Evolutionary conservation across 2,113 vertebrate genomes (phyloP).

Genomic region (Lethenteron reissneri): DNA sequence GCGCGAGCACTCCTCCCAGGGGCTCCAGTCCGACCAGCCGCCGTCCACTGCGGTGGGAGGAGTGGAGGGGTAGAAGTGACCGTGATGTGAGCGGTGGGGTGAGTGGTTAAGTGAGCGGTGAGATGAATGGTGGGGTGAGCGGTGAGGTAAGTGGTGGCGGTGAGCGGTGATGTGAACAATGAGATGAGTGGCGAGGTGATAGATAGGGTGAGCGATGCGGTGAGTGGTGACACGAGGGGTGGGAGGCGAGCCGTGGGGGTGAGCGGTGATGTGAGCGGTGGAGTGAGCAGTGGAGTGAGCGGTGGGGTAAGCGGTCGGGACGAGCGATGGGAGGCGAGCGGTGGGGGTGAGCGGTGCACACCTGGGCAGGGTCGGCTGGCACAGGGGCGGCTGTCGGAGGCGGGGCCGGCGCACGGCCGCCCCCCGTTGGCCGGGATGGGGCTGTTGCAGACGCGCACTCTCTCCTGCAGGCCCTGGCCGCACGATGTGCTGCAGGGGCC

Average conservation of each 20-base stretch:
- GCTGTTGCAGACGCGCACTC: constrained; percentile 47
- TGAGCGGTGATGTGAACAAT: too few relatives aligned
- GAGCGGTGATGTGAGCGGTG: neutral
- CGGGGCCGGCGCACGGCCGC: constrained; percentile 30
- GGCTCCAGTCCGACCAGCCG: constrained; percentile 65
- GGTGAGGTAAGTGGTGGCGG: too few relatives aligned
- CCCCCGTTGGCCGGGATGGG: constrained; percentile 70
- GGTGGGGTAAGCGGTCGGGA: neutral
- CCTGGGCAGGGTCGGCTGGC: constrained; percentile 59
- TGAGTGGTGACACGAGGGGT: too few relatives aligned
- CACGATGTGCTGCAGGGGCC: constrained; percentile 56
- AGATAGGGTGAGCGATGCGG: too few relatives aligned
- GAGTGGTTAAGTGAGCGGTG: too few relatives aligned
- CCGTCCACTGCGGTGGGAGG: constrained; percentile 46
- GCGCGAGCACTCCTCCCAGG: constrained; percentile 73
- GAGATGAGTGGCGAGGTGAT: too few relatives aligned
- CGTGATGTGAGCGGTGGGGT: too few relatives aligned
- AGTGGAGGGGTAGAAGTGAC: too few relatives aligned
- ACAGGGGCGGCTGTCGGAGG: constrained; percentile 35
- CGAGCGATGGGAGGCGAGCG: too few relatives aligned
- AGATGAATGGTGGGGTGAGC: too few relatives aligned
- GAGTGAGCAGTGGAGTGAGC: neutral
- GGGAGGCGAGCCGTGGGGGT: too few relatives aligned
- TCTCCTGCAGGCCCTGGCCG: constrained; percentile 46
- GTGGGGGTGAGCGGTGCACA: constrained; percentile 10